A percentile compares a stretch with the other conserved stretches of the same genome.
Conservation (phyloP, 2,888 invertebrate genomes). For the Macropis europaea region DNA sequence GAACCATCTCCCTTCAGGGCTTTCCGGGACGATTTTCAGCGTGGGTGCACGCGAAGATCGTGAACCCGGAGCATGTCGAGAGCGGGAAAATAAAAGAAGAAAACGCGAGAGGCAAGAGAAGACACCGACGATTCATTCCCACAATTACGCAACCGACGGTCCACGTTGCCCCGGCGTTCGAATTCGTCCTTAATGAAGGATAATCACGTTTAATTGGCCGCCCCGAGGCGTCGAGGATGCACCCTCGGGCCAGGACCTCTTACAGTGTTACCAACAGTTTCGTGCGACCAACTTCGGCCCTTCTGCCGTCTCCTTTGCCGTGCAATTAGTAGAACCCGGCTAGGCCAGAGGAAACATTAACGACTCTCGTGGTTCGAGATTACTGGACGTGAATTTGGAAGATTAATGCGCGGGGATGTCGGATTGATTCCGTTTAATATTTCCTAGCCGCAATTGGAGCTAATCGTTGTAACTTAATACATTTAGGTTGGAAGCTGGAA, state of each 20-base stretch:
- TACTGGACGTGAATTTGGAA: too few relatives aligned
- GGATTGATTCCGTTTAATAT: too few relatives aligned
- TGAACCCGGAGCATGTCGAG: conserved; percentile 53
- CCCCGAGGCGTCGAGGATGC: conserved; percentile 58
- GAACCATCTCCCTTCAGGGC: conserved; percentile 42
- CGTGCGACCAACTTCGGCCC: conserved; percentile 48
- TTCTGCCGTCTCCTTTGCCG: conserved; percentile 26
- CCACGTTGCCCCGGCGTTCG: conserved; percentile 57
- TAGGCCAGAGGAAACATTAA: conserved; percentile 40
- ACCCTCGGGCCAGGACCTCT: conserved; percentile 53
- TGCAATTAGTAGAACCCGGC: conserved; percentile 35
- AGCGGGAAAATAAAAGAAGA: conserved; percentile 31
- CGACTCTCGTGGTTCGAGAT: too few relatives aligned
- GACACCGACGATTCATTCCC: conserved; percentile 70
- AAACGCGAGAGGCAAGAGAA: conserved; percentile 38
- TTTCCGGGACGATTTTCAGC: conserved; percentile 58
- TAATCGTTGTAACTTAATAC: too few relatives aligned
- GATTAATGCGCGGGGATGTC: too few relatives aligned
- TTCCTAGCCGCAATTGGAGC: too few relatives aligned
- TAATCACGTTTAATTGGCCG: conserved; percentile 75
- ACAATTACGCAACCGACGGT: conserved; percentile 72
- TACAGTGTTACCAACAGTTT: conserved; percentile 39
- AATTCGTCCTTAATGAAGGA: conserved; percentile 75
- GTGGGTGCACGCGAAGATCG: conserved; percentile 75
- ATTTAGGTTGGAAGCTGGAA: too few relatives aligned